A percentile compares a stretch with the other conserved stretches of the same genome.
phyloP scores from a whole-genome alignment of 2,113 vertebrate genomes.

The Hippocampus abdominalis region DNA sequence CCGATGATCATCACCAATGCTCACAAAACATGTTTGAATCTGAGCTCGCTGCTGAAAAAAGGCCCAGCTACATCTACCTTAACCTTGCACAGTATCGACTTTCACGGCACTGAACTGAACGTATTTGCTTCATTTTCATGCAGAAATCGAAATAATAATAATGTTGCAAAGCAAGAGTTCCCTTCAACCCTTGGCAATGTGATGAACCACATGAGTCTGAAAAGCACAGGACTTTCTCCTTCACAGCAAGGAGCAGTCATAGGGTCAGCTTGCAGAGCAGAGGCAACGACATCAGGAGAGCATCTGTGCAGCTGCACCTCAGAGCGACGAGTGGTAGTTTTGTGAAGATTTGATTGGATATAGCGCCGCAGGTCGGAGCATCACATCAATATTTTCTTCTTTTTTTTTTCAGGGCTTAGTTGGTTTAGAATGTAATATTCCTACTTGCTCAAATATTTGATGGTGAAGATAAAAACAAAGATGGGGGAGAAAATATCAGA shows the following conservation, averaged over 20 bases:
- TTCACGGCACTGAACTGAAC: constrained; percentile 41
- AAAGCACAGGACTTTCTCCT: constrained; percentile 38
- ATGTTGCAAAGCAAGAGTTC: constrained; percentile 47
- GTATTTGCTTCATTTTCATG: constrained; percentile 63
- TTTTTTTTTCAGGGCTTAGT: too few relatives aligned
- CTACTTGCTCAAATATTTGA: background rate
- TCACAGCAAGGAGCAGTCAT: constrained; percentile 21
- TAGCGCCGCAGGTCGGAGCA: background rate
- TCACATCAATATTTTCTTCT: background rate
- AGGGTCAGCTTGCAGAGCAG: constrained; percentile 37
- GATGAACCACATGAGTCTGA: constrained; percentile 59
- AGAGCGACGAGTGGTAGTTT: constrained; percentile 22
- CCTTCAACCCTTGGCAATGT: constrained; percentile 42
- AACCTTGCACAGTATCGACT: constrained; percentile 53
- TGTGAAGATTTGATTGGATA: background rate
- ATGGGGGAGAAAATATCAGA: constrained; percentile 2
- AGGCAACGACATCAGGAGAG: constrained; percentile 10
- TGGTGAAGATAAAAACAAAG: background rate
- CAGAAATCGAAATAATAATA: constrained; percentile 45
- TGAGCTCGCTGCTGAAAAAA: constrained; percentile 46
- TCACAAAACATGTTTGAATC: constrained; percentile 61
- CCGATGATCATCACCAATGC: constrained; percentile 66
- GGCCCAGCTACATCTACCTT: constrained; percentile 49
- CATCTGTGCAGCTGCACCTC: background rate
- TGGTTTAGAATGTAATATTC: background rate